Percentiles rank a stretch among this genome's conserved stretches.
Evolutionary conservation across 1,140 invertebrate species (phyloP).

Genomic region (Lamellibrachia luymesi): DNA sequence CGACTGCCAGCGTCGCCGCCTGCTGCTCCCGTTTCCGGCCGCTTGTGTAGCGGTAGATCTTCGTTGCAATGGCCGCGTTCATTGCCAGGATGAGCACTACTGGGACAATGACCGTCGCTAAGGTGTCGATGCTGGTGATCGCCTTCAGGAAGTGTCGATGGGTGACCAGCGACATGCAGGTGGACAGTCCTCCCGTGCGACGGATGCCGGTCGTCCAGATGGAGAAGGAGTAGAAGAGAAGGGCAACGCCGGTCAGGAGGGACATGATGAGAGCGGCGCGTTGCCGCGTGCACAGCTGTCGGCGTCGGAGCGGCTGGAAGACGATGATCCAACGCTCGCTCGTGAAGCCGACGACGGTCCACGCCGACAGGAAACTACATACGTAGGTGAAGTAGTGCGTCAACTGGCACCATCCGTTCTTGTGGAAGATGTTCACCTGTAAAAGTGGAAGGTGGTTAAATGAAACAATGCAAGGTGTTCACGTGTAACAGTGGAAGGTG

Average conservation of each 20-base stretch:
- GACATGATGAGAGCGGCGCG: conserved; percentile 65
- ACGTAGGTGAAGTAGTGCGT: conserved; percentile 70
- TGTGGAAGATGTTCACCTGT: conserved; percentile 64
- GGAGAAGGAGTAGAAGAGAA: conserved; percentile 66
- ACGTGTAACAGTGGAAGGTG: too few species aligned
- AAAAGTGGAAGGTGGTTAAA: background rate
- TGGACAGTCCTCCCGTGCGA: conserved; percentile 6
- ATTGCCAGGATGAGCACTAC: conserved; percentile 69
- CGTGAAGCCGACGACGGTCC: conserved; percentile 80
- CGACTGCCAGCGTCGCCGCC: background rate
- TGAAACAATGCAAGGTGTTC: background rate
- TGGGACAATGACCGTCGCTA: conserved; percentile 70
- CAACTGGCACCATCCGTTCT: conserved; percentile 68
- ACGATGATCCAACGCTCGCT: conserved; percentile 78
- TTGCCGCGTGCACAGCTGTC: conserved; percentile 72
- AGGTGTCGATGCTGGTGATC: conserved; percentile 70
- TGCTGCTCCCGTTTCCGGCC: conserved; percentile 25
- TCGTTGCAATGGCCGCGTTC: conserved; percentile 67
- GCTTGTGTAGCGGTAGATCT: conserved; percentile 62
- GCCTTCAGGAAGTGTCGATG: conserved; percentile 59
- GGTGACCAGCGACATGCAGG: conserved; percentile 28
- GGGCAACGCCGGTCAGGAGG: conserved; percentile 59
- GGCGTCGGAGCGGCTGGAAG: conserved; percentile 71
- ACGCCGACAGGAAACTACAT: conserved; percentile 72
- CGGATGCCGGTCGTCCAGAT: conserved; percentile 56